Conservation (phyloP, 92 coral and sea anemone species). For the Epizoanthus rinbou region DNA sequence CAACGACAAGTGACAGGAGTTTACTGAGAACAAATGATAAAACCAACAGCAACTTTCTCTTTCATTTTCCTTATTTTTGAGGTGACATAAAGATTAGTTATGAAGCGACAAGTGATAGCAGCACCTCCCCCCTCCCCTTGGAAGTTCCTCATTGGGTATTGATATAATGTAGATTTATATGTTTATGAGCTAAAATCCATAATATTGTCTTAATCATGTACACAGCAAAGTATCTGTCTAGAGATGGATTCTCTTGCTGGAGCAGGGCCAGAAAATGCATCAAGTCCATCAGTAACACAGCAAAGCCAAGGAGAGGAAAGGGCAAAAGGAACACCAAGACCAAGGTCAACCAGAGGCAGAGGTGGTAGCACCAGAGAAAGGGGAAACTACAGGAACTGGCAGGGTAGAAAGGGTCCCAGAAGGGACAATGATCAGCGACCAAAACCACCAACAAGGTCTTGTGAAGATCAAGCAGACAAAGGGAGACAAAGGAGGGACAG, state of each 20-base stretch:
- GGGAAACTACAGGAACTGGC: constrained; percentile 13
- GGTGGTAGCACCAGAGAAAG: background rate
- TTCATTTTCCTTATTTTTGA: no score
- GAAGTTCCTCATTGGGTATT: no score
- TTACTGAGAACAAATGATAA: no score
- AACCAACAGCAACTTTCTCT: no score
- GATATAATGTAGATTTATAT: no score
- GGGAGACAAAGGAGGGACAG: constrained; percentile 18
- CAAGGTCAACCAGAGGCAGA: constrained; percentile 14
- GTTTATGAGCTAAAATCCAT: background rate
- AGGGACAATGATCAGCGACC: background rate
- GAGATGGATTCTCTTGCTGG: constrained; percentile 8
- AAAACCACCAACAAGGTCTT: background rate
- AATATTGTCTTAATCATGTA: background rate
- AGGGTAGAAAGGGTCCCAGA: constrained; percentile 16
- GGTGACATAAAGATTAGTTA: no score
- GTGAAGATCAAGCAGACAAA: background rate
- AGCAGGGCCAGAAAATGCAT: background rate
- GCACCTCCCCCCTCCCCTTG: no score
- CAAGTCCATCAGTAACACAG: background rate
- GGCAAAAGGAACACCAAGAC: background rate
- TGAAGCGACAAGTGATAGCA: no score
- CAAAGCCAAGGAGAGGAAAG: background rate
- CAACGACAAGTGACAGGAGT: no score
- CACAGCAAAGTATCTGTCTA: background rate